phyloP scores from a whole-genome alignment of 2,888 invertebrate genomes.

The Listrodromus nycthemerus region DNA sequence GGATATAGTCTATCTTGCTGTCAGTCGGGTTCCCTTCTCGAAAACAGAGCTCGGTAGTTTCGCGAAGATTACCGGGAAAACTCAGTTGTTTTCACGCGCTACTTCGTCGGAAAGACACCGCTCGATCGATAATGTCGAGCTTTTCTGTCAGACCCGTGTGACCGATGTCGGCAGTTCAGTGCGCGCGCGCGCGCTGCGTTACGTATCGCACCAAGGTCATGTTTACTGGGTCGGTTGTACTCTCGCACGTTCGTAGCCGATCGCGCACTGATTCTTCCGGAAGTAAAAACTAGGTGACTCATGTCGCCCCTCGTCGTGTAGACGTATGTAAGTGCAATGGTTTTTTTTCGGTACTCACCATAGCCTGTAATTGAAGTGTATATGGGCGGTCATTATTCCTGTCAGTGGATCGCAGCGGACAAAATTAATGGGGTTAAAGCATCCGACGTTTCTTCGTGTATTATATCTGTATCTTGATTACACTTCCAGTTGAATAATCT shows the following conservation, averaged over 20 bases:
- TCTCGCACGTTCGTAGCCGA: background rate
- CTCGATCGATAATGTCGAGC: background rate
- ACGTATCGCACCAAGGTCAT: background rate
- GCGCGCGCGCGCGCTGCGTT: background rate
- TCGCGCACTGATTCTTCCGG: background rate
- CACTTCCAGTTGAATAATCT: background rate
- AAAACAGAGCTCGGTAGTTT: background rate
- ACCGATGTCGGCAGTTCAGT: background rate
- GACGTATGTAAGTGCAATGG: background rate
- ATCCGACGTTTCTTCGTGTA: background rate
- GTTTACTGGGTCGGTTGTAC: background rate
- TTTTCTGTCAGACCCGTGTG: background rate
- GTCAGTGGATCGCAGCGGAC: background rate
- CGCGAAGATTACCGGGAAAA: conserved; percentile 2
- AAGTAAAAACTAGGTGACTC: background rate
- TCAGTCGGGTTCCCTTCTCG: background rate
- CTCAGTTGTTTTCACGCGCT: conserved; percentile 14
- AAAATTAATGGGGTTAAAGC: background rate
- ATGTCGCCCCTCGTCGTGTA: too few relatives aligned
- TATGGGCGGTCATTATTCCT: background rate
- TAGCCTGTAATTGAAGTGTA: background rate
- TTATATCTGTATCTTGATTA: background rate
- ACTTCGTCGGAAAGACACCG: conserved; percentile 1
- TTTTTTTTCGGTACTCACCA: background rate
- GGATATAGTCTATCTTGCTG: conserved; percentile 16